Conservation (phyloP, 2,113 vertebrate species). For the Orthonyx spaldingii region DNA sequence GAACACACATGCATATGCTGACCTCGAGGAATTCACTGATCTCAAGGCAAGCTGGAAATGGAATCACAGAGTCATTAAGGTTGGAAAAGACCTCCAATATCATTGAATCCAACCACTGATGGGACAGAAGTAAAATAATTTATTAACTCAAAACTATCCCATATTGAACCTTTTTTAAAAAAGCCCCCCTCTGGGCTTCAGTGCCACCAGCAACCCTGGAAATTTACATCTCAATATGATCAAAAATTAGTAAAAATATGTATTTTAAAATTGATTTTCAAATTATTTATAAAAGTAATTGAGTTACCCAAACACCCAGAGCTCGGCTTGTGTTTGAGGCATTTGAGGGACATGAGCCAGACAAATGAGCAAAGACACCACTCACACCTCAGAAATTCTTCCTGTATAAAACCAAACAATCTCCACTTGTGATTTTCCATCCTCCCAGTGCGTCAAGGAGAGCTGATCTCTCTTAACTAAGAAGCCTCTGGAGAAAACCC, state of each 20-base stretch:
- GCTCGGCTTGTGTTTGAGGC: not conserved
- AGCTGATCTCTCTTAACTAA: not conserved
- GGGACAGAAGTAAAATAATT: not conserved
- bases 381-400: not conserved
- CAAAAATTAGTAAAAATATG: fast-evolving
- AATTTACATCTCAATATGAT: not conserved
- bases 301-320: not conserved
- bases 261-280: not conserved
- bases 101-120: not conserved
- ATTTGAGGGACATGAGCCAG: not conserved
- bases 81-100: not conserved
- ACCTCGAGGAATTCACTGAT: slow-evolving; percentile 84
- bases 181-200: not conserved
- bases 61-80: not conserved
- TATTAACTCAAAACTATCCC: not conserved
- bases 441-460: not conserved
- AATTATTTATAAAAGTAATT: not conserved
- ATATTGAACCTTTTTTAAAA: not conserved
- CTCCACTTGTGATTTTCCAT: not conserved
- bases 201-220: not conserved
- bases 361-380: not conserved
- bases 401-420: not conserved
- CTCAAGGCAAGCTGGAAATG: slow-evolving; percentile 83
- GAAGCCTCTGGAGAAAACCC: slow-evolving; percentile 4
- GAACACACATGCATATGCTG: slow-evolving; percentile 84